These are phyloP conservation scores for Ormyrus rosae DNA, from an alignment of 2,888 invertebrate species.

Conservation along the genomic window DNA sequence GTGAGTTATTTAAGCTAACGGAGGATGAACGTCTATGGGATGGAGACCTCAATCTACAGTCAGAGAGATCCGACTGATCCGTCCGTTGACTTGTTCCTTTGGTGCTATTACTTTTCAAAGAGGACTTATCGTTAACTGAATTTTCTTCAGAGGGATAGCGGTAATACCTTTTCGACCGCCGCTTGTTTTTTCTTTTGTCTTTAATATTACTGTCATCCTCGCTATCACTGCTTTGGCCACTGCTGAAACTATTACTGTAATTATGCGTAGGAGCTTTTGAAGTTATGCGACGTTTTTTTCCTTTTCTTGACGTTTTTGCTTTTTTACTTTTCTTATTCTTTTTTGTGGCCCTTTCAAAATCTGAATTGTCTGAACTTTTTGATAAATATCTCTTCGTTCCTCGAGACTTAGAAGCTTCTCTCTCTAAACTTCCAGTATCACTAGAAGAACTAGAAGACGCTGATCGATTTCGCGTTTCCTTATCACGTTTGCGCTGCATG, in stretches of 20 bases:
- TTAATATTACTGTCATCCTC: neutral
- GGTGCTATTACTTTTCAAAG: conserved; percentile 2
- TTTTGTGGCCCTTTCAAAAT: conserved; percentile 8
- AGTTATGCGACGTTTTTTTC: conserved; percentile 1
- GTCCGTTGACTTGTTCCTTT: conserved; percentile 1
- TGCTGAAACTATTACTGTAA: conserved; percentile 37
- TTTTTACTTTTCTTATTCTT: conserved; percentile 46
- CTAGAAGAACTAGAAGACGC: conserved; percentile 53
- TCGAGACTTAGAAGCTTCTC: conserved; percentile 43
- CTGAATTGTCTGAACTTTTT: conserved; percentile 59
- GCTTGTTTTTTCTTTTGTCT: neutral
- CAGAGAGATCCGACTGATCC: conserved; percentile 16
- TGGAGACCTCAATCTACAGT: neutral
- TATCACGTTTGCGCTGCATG: conserved; percentile 49
- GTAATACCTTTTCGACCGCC: neutral
- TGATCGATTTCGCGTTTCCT: conserved; percentile 48
- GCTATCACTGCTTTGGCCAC: conserved; percentile 21
- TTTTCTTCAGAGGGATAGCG: conserved; percentile 11
- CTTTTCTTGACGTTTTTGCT: conserved; percentile 22
- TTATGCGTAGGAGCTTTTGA: neutral
- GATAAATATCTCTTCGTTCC: conserved; percentile 52
- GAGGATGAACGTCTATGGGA: conserved; percentile 32
- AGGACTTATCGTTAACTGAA: conserved; percentile 3
- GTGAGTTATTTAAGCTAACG: conserved; percentile 12
- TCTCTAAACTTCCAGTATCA: conserved; percentile 52